Evolutionary conservation across 2,888 invertebrate genomes (phyloP).

Genomic region (Cylloceria caligata): DNA sequence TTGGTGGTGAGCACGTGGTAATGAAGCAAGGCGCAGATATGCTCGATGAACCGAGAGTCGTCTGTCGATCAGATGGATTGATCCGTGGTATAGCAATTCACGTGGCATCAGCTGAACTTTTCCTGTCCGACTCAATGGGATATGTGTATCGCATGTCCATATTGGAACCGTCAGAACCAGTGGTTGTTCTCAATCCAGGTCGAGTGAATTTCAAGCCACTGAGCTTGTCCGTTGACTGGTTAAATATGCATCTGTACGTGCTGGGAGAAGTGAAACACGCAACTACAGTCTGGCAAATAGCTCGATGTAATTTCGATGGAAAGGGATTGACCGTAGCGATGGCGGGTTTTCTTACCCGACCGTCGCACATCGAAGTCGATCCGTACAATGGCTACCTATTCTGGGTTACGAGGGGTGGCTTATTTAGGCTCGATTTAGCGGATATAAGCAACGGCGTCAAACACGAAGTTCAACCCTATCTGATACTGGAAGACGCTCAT

Average conservation of each 20-base stretch:
- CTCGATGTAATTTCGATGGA: slow-evolving; percentile 91
- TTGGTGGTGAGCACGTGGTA: slow-evolving; percentile 89
- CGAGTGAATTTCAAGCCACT: slow-evolving; percentile 88
- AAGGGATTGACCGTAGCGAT: slow-evolving; percentile 89
- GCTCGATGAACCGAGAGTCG: slow-evolving; percentile 88
- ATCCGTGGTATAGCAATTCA: slow-evolving; percentile 91
- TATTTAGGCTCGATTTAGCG: slow-evolving; percentile 91
- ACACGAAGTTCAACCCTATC: slow-evolving; percentile 88
- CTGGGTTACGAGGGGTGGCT: slow-evolving; percentile 89
- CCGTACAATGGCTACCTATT: slow-evolving; percentile 97
- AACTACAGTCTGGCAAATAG: slow-evolving; percentile 89
- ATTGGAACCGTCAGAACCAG: slow-evolving; percentile 75
- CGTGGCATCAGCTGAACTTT: slow-evolving; percentile 90
- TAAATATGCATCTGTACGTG: slow-evolving; percentile 93
- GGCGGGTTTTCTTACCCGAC: slow-evolving; percentile 89
- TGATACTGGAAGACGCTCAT: slow-evolving; percentile 88
- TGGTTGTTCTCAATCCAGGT: slow-evolving; percentile 86
- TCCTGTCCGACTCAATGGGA: slow-evolving; percentile 91
- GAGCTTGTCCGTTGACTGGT: slow-evolving; percentile 94
- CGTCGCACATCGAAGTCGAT: slow-evolving; percentile 94
- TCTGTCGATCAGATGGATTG: slow-evolving; percentile 87
- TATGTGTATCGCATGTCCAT: slow-evolving; percentile 86
- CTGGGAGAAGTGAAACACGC: slow-evolving; percentile 89
- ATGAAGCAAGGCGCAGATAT: slow-evolving; percentile 89
- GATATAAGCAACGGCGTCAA: slow-evolving; percentile 91